Evolutionary conservation across 2,797 vertebrate species (phyloP), one percentile per base, ranked within the genome.

Genomic region (Phalanger gymnotis): DNA sequence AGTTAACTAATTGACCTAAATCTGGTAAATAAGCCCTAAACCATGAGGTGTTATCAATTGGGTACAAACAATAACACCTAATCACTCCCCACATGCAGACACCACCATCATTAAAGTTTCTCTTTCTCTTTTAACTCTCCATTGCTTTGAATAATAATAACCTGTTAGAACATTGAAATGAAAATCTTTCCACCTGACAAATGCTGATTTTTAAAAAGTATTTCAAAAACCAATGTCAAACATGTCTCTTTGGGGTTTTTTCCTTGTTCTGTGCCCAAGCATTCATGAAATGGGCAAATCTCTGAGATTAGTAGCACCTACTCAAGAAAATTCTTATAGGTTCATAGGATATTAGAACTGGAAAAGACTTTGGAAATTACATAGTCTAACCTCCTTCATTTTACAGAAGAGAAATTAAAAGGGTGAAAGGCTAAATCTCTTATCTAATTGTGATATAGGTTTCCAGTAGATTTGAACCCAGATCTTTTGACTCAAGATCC

Each of bases 181-280:
- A 94, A 98, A 98, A 98, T 94, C 40, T 97, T 96, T 97, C 96
- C 58, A 90, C 97, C 97, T 54, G 93, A 96, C 96, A 98, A 97
- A 97, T 91, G 89, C 58, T 97, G 93, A 97, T 95, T 90, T 94
- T 96, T 96, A 98, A 94, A 53, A 91, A 98, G 96, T 91, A 95
- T 94, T 98, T 98, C 97, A 97, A 96, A 96, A 98, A 91, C 92
- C 96, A 61, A 28, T 93, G 95, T 95, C 97, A 97, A 95, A 66
- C 58, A 96, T 11, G 81, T 91, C 96, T 95, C 96, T 14, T 96
- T 97, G 94, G 92, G 53, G 93, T 61, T 94, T 96, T 87, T 94
- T 0, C 90, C 96, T 5, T 22, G 94, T 94, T 93, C 96, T 95
- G 53, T 5, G 90, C 47, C 0, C 7, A 94, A 96, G 51, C 94